Percentiles rank a stretch among this genome's conserved stretches.
These are phyloP conservation scores for Pseudochromis fuscus DNA, from an alignment of 2,797 vertebrate genomes.

Conservation along the genomic window DNA sequence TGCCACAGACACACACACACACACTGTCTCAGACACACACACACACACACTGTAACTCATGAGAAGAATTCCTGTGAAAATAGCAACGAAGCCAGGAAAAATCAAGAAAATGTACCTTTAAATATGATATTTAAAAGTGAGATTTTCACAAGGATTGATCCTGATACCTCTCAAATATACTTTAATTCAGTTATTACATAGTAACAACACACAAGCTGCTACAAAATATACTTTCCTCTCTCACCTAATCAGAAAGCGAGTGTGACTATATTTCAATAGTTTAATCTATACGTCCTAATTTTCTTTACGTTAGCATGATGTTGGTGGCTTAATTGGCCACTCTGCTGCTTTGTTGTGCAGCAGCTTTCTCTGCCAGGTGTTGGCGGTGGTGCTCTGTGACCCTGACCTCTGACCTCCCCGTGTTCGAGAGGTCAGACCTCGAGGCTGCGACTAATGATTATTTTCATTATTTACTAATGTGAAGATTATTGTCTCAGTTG, in stretches of 20 bases:
- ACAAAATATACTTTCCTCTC: no score
- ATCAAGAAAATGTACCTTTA: no score
- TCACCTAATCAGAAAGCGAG: no score
- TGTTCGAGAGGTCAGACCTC: not conserved
- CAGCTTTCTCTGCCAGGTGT: slow-evolving; percentile 35
- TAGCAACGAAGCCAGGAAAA: slow-evolving; percentile 10
- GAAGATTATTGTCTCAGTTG: not conserved
- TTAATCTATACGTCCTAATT: not conserved
- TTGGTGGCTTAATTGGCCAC: slow-evolving; percentile 5
- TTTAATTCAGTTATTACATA: no score
- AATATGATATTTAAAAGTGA: no score
- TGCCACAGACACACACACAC: slow-evolving; percentile 8
- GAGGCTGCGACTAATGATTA: slow-evolving; percentile 25
- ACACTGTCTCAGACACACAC: slow-evolving; percentile 1
- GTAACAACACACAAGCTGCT: no score
- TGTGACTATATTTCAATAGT: no score
- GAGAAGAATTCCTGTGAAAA: slow-evolving; percentile 53
- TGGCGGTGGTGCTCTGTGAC: slow-evolving; percentile 11
- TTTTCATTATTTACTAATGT: slow-evolving; percentile 19
- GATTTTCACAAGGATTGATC: no score
- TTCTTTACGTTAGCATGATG: slow-evolving; percentile 11
- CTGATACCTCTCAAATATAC: no score
- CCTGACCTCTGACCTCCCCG: slow-evolving; percentile 56
- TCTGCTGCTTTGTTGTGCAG: slow-evolving; percentile 40
- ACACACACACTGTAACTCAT: slow-evolving; percentile 37